Conservation (phyloP, 2,888 invertebrate species). For the Idaea straminata region DNA sequence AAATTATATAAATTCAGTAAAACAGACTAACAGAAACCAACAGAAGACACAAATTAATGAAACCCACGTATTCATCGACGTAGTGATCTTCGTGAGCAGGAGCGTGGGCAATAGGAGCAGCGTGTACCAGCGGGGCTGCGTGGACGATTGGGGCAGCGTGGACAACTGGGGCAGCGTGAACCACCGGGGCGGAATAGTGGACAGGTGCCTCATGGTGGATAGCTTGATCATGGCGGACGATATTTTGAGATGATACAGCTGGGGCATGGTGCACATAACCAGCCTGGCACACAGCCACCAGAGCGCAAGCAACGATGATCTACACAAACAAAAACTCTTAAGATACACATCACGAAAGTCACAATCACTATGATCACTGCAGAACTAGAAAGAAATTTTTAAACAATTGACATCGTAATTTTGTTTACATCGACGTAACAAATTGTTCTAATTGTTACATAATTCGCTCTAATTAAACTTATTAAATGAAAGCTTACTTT, state of each 20-base stretch:
- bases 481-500: constrained; percentile 66
- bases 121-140: constrained; percentile 31
- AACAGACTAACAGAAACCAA: not conserved
- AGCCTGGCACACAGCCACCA: constrained; percentile 64
- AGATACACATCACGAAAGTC: constrained; percentile 3
- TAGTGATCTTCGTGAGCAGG: constrained; percentile 60
- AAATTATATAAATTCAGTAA: constrained; percentile 9
- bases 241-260: constrained; percentile 73
- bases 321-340: constrained; percentile 29
- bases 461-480: constrained; percentile 36
- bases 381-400: constrained; percentile 15
- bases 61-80: constrained; percentile 71
- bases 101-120: constrained; percentile 25
- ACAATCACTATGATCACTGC: constrained; percentile 12
- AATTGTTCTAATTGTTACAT: constrained; percentile 44
- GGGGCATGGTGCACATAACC: constrained; percentile 68
- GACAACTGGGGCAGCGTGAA: constrained; percentile 39
- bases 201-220: constrained; percentile 59
- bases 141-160: constrained; percentile 30
- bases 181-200: constrained; percentile 43
- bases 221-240: constrained; percentile 63
- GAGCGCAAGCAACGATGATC: constrained; percentile 59
- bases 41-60: not conserved
- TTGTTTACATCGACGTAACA: constrained; percentile 31
- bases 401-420: constrained; percentile 35